Base-by-base conservation (phyloP, 2,113 vertebrate genomes). In the Etia nguti region DNA sequence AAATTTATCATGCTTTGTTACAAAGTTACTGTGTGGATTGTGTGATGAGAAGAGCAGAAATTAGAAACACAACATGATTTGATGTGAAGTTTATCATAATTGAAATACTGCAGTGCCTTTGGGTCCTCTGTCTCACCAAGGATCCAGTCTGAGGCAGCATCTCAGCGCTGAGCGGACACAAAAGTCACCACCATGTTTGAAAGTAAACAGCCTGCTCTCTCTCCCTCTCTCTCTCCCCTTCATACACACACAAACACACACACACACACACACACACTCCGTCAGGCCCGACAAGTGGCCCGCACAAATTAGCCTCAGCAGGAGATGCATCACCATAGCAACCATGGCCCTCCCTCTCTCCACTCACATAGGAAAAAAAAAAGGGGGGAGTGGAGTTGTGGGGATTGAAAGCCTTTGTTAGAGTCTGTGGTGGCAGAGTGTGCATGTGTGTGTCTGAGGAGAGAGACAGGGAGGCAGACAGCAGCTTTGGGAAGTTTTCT, bases 231-330 rank as follows among this genome's bases (percentile, higher is more conserved):
- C 41, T 75, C 70, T 31, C 70, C 9, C 41, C 6, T 1, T 18
- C 65, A 4, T 31, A n/a, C 34, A 38, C 34, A 68, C 11, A 79
- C 41, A 68, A 79, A n/a, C 82, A 52, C 57, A 29, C 56, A 8
- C 29, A 34, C 57, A 31, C 26, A 31, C 29, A 18, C 87, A 38
- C 86, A 84, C 48, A 81, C 80, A 22, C 81, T 38, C 43, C 16
- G 2, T 2, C 56, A 92, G 91, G 83, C 92, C 94, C 90, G 93
- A 93, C 93, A 82, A 84, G 94, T 96, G 92, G 92, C 65, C 94
- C 70, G 91, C 86, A 92, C 96, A 96, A 95, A 97, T 97, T 95
- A 96, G 96, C 96, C 95, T 77, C 34, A 89, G 97, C 96, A 94
- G 95, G 96, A 92, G 94, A 96, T 92, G 90, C 87, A 94, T 93